Percentiles rank a stretch among this genome's conserved stretches.
Conservation (phyloP, 2,888 invertebrate species). For the Caprella mutica region DNA sequence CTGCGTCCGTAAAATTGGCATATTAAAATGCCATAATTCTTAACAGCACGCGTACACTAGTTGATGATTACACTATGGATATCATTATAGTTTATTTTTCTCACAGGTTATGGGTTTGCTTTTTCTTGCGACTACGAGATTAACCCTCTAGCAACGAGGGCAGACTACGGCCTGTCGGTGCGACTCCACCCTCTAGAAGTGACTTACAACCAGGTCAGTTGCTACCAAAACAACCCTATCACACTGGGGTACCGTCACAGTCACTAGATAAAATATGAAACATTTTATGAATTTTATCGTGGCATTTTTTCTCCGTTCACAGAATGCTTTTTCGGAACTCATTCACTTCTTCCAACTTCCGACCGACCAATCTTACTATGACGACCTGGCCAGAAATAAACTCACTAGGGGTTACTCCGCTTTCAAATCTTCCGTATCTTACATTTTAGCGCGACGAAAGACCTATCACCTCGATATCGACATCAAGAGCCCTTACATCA, state of each 20-base stretch:
- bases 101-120: conserved; percentile 30
- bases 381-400: background rate
- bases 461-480: conserved; percentile 60
- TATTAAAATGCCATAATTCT: background rate
- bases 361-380: background rate
- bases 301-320: conserved; percentile 40
- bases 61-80: too few relatives aligned
- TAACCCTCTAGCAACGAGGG: conserved; percentile 53
- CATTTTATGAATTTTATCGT: too few relatives aligned
- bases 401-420: background rate
- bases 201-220: conserved; percentile 60
- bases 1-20: background rate
- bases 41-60: background rate
- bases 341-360: conserved; percentile 52
- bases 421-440: conserved; percentile 33
- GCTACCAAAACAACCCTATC: background rate
- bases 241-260: too few relatives aligned
- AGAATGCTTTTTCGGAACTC: conserved; percentile 61
- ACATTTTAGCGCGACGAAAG: conserved; percentile 48
- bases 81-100: background rate
- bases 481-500: conserved; percentile 60
- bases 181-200: conserved; percentile 62
- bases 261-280: too few relatives aligned
- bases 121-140: conserved; percentile 63
- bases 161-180: conserved; percentile 55